phyloP scores from a whole-genome alignment of 2,888 invertebrate genomes.

The Callyntrura sp. region DNA sequence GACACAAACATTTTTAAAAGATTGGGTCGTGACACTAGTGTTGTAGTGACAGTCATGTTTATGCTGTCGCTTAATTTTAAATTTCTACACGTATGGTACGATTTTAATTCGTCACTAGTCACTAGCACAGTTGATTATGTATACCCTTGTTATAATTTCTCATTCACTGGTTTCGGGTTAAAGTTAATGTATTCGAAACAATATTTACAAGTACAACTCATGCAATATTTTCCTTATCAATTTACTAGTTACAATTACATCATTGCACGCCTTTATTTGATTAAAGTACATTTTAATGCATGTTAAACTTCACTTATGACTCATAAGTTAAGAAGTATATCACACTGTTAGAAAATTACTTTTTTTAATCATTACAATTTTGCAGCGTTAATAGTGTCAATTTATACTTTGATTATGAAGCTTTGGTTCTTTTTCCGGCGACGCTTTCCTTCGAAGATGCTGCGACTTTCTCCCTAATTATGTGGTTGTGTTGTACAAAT shows the following conservation, averaged over 20 bases:
- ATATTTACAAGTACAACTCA: conserved; percentile 6
- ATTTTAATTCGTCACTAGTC: not conserved
- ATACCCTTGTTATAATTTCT: conserved; percentile 42
- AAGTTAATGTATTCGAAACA: not conserved
- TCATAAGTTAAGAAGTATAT: conserved; percentile 35
- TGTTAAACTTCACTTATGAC: conserved; percentile 41
- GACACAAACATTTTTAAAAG: too few relatives aligned
- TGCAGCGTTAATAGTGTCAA: conserved; percentile 52
- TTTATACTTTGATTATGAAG: conserved; percentile 56
- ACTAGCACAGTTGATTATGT: conserved; percentile 23
- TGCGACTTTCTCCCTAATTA: not conserved
- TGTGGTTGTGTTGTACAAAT: not conserved
- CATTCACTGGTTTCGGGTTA: conserved; percentile 44
- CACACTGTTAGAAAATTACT: conserved; percentile 41
- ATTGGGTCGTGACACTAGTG: too few relatives aligned
- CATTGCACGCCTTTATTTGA: not conserved
- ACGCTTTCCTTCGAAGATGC: not conserved
- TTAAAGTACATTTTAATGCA: conserved; percentile 25
- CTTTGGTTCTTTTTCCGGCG: conserved; percentile 52
- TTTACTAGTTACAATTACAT: not conserved
- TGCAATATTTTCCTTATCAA: not conserved
- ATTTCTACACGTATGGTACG: not conserved
- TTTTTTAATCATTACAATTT: conserved; percentile 37
- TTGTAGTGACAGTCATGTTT: too few relatives aligned
- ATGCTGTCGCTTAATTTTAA: not conserved